A percentile compares a stretch with the other conserved stretches of the same genome.
These are phyloP conservation scores for Dicranocentrus wangi DNA, from an alignment of 2,888 invertebrate genomes.

Conservation along the genomic window DNA sequence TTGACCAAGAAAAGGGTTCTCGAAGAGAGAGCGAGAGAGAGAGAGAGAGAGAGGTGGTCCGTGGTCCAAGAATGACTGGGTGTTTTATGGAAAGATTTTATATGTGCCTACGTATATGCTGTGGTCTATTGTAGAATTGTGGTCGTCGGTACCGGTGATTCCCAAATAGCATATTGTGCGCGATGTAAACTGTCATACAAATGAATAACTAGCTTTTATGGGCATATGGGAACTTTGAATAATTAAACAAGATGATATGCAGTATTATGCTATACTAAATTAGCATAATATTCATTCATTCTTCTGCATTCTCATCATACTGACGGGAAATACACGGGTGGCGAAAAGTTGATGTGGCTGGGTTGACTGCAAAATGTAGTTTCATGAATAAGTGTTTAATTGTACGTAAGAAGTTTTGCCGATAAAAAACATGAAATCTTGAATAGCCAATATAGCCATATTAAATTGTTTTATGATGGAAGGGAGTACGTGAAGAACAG, in stretches of 20 bases:
- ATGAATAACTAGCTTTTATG: neutral
- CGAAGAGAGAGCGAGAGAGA: neutral
- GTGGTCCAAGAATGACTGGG: too few species aligned
- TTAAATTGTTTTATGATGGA: neutral
- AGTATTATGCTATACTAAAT: neutral
- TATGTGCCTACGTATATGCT: too few species aligned
- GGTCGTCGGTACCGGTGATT: neutral
- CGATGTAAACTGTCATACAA: neutral
- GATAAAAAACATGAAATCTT: too few species aligned
- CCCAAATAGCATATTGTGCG: neutral
- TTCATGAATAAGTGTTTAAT: constrained; percentile 19
- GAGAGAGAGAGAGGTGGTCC: too few species aligned
- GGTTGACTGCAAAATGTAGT: neutral
- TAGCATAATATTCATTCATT: neutral
- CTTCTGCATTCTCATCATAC: neutral
- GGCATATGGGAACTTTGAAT: constrained; percentile 11
- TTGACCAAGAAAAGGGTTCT: too few species aligned
- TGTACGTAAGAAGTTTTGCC: neutral
- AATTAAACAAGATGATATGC: constrained; percentile 37
- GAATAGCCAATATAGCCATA: neutral
- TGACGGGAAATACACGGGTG: neutral
- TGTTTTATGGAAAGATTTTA: too few species aligned
- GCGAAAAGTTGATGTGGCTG: too few species aligned
- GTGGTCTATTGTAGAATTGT: neutral
- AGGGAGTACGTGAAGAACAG: too few species aligned